Evolutionary conservation across 2,113 vertebrate genomes (phyloP).

Genomic region (Ginglymostoma cirratum): DNA sequence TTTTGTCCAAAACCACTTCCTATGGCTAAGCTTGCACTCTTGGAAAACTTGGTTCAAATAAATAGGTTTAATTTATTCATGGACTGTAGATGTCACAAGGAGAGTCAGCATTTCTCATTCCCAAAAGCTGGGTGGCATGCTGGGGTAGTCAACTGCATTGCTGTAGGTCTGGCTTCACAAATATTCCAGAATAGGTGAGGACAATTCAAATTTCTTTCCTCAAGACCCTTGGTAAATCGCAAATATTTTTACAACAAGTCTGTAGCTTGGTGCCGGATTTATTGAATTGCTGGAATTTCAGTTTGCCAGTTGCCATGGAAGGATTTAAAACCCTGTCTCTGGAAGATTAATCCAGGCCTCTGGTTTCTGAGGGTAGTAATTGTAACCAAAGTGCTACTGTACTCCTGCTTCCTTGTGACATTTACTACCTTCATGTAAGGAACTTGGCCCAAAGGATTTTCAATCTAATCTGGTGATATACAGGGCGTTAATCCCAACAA

Average conservation of each 20-base stretch:
- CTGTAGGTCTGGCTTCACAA: not conserved
- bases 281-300: not conserved
- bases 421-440: not conserved
- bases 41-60: not conserved
- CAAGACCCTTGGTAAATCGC: not conserved
- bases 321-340: not conserved
- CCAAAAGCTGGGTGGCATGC: not conserved
- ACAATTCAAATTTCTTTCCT: not conserved
- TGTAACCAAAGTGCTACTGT: not conserved
- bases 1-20: not conserved
- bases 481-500: not conserved
- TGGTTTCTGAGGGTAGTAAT: not conserved
- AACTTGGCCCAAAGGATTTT: not conserved
- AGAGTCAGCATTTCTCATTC: not conserved
- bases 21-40: not conserved
- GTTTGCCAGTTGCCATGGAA: not conserved
- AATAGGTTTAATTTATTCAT: not conserved
- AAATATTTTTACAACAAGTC: not conserved
- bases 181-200: not conserved
- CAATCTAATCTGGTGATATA: not conserved
- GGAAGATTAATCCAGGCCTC: not conserved
- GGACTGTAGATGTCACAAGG: not conserved
- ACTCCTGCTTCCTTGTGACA: not conserved
- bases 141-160: not conserved
- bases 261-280: not conserved